Evolutionary conservation across 2,888 invertebrate species (phyloP).

Genomic region (Conops quadrifasciatus): DNA sequence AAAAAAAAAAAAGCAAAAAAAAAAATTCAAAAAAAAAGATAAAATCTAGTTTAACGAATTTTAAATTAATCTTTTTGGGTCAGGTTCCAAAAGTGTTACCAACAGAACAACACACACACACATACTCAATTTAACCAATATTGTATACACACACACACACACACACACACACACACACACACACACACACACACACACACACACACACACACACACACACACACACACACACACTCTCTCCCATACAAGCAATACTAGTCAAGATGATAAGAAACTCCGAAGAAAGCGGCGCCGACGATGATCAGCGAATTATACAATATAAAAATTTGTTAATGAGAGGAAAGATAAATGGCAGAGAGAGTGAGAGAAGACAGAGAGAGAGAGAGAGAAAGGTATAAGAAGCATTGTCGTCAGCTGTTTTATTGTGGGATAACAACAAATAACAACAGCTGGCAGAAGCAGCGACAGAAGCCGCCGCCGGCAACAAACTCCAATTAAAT

Average conservation of each 20-base stretch:
- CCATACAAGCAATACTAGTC: not conserved
- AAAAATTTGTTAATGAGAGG: not conserved
- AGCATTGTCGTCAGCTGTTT: not conserved
- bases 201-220: not conserved
- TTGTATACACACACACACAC: too few relatives aligned
- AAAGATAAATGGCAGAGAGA: not conserved
- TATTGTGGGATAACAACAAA: not conserved
- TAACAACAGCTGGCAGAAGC: too few relatives aligned
- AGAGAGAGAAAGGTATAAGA: not conserved
- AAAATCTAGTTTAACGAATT: too few relatives aligned
- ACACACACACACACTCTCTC: not conserved
- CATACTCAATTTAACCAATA: too few relatives aligned
- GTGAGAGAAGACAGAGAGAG: constrained; percentile 12
- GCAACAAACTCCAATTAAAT: not conserved
- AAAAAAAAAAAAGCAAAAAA: too few relatives aligned
- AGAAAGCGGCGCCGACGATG: too few relatives aligned
- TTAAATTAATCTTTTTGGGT: constrained; percentile 26
- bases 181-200: not conserved
- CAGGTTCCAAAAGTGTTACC: constrained; percentile 22
- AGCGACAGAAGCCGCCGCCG: not conserved
- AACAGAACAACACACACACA: not conserved
- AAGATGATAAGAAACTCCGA: too few relatives aligned
- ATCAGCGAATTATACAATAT: too few relatives aligned
- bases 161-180: not conserved
- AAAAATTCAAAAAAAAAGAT: too few relatives aligned